Conservation (phyloP, 1,140 invertebrate genomes). For the Yoshiicerus persimilis region DNA sequence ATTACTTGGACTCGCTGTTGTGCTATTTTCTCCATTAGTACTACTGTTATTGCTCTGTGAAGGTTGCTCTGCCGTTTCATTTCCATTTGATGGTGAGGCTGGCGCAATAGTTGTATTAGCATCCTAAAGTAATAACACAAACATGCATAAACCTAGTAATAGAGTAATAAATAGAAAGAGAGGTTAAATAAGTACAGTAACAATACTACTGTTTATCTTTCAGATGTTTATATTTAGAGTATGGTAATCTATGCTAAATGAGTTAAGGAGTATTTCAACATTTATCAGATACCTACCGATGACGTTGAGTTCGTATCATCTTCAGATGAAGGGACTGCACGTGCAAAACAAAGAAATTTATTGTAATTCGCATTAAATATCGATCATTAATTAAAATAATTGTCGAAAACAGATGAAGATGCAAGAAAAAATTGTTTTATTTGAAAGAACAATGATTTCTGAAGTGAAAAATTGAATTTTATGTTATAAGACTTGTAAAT, state of each 20-base stretch:
- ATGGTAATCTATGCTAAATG: too few species aligned
- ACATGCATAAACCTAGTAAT: neutral
- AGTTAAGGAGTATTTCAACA: neutral
- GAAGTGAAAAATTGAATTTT: too few species aligned
- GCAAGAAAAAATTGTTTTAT: too few species aligned
- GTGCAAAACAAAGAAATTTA: too few species aligned
- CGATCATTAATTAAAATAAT: neutral
- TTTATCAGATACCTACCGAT: neutral
- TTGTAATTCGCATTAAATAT: neutral
- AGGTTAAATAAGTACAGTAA: too few species aligned
- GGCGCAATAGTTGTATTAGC: neutral
- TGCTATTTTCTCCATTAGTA: neutral
- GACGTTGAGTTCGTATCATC: neutral
- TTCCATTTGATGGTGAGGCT: neutral
- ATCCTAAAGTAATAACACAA: neutral
- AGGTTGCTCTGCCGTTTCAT: neutral
- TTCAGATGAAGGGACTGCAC: neutral
- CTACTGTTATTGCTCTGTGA: neutral
- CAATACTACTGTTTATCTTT: too few species aligned
- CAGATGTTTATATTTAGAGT: neutral
- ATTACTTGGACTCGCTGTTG: neutral
- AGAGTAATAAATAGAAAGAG: neutral
- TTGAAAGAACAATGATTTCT: too few species aligned
- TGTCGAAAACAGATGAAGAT: neutral
- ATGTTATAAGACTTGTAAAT: too few species aligned